These are phyloP conservation scores for Frankliniella fusca DNA, from an alignment of 2,888 invertebrate genomes.

Conservation along the genomic window DNA sequence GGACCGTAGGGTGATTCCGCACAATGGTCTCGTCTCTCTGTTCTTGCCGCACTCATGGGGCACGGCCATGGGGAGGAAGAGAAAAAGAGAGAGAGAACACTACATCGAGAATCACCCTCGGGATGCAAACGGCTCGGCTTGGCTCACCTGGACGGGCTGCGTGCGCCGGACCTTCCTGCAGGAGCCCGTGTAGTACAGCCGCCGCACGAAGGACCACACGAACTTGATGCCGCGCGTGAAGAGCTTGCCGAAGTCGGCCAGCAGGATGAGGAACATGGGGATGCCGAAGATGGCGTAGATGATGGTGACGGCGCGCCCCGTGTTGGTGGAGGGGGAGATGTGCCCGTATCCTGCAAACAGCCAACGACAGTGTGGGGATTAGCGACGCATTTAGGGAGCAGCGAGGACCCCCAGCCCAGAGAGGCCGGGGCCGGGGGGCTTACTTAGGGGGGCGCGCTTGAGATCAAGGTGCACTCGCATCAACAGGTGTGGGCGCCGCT, in stretches of 20 bases:
- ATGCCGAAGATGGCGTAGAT: conserved; percentile 93
- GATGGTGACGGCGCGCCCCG: conserved; percentile 83
- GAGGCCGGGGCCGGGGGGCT: no score
- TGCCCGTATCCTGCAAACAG: conserved; percentile 84
- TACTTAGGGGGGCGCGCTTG: not conserved
- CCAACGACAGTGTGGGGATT: conserved; percentile 29
- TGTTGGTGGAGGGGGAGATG: conserved; percentile 82
- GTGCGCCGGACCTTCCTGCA: conserved; percentile 72
- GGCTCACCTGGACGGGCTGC: conserved; percentile 64
- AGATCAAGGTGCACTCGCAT: not conserved
- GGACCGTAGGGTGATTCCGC: no score
- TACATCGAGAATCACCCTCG: no score
- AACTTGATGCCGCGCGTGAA: conserved; percentile 88
- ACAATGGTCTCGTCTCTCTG: no score
- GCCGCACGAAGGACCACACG: conserved; percentile 78
- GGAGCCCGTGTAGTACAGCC: conserved; percentile 81
- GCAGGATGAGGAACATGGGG: conserved; percentile 87
- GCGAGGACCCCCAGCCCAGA: no score
- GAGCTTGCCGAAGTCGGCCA: conserved; percentile 92
- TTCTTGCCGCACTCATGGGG: no score
- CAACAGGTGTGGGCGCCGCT: not conserved
- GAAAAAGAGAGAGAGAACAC: no score
- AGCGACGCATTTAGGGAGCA: no score
- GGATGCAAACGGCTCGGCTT: no score
- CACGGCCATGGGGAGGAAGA: no score